These are phyloP conservation scores for Cercopithecus petaurista DNA, from an alignment of 2,797 vertebrate genomes.

Conservation along the genomic window DNA sequence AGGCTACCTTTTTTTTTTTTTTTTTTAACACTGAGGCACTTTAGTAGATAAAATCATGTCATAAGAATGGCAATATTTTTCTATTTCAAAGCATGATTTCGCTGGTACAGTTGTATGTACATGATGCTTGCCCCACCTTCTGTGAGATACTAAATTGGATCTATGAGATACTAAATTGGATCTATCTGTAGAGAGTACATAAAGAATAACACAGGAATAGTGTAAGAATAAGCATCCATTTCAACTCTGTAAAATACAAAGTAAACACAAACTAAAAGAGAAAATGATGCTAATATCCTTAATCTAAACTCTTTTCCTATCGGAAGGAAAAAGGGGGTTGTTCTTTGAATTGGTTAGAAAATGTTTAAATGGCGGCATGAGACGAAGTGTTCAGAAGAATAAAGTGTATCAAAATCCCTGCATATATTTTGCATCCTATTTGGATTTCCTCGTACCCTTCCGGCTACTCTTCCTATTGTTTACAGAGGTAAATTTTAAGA, in stretches of 20 bases:
- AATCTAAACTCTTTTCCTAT: not conserved
- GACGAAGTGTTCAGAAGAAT: not conserved
- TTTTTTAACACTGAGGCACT: not conserved
- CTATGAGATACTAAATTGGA: not conserved
- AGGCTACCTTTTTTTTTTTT: not conserved
- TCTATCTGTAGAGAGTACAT: not conserved
- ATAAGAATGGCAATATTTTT: not conserved
- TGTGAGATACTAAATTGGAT: not conserved
- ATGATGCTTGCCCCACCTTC: not conserved
- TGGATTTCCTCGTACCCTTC: not conserved
- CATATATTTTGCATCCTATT: not conserved
- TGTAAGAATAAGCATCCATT: not conserved
- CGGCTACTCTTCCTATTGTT: constrained; percentile 41
- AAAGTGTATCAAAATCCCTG: not conserved
- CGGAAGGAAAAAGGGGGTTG: not conserved
- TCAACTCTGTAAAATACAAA: not conserved
- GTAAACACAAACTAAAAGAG: not conserved
- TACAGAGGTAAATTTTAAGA: constrained; percentile 56
- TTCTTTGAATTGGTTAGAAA: not conserved
- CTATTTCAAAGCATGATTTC: not conserved
- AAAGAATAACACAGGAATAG: not conserved
- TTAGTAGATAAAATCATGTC: not conserved
- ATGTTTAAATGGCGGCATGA: not conserved
- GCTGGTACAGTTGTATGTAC: not conserved
- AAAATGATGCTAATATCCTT: not conserved